Conservation (phyloP, 2,113 vertebrate genomes). For the Trogon surrucura region DNA sequence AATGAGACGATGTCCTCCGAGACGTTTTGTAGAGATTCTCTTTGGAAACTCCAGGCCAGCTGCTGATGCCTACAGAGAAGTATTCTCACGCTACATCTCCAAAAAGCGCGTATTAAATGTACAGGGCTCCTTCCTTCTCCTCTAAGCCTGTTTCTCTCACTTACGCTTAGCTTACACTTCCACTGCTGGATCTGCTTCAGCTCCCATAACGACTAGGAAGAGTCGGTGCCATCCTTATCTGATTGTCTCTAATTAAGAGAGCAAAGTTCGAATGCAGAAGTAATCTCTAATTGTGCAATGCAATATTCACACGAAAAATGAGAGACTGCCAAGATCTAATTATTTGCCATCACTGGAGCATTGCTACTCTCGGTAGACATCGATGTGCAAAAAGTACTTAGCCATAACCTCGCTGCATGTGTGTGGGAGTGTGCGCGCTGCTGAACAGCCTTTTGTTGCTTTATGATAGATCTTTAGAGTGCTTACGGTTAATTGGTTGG, state of each 20-base stretch:
- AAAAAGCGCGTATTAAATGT: background rate
- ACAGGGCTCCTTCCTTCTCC: background rate
- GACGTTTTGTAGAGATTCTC: background rate
- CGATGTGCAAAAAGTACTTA: slow-evolving; percentile 32
- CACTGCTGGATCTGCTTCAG: slow-evolving; percentile 11
- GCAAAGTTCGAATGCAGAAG: slow-evolving; percentile 43
- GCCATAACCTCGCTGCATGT: background rate
- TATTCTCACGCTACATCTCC: background rate
- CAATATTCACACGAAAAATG: slow-evolving; percentile 66
- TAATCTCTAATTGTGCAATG: slow-evolving; percentile 56
- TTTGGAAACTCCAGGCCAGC: background rate
- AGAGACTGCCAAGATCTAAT: slow-evolving; percentile 69
- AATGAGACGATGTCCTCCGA: background rate
- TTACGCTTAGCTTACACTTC: background rate
- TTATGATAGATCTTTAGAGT: slow-evolving; percentile 24
- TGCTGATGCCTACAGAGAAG: background rate
- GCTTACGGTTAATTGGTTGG: slow-evolving; percentile 29
- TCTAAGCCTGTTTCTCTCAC: background rate
- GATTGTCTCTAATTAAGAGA: slow-evolving; percentile 73
- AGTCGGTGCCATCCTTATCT: slow-evolving; percentile 28
- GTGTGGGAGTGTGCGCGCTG: background rate
- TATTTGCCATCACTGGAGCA: slow-evolving; percentile 67
- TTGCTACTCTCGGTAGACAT: slow-evolving; percentile 56
- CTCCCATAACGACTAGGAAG: slow-evolving; percentile 1
- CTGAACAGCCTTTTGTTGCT: slow-evolving; percentile 41